Base-by-base conservation (phyloP, 2,797 vertebrate species). In the Myotis findleyi region DNA sequence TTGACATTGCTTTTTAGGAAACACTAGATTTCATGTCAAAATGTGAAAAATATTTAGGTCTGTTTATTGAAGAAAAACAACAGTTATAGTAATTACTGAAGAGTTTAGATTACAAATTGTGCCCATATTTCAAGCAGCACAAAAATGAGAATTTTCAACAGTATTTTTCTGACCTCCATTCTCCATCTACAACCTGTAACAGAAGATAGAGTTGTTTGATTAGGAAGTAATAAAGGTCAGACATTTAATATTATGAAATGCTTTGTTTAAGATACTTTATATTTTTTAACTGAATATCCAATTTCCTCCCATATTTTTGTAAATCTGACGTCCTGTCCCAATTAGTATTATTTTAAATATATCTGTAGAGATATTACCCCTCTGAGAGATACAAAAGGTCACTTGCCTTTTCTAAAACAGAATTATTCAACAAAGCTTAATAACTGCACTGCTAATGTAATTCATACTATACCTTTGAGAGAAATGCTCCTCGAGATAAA, bases 331-430 rank as follows among this genome's bases (percentile, higher is more conserved):
- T 87, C 69, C 38, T 94, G n/a, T 93, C 51, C 85, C 81, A 96
- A 91, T 96, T 94, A 95, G 38, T 47, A 94, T 87, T 89, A 93
- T 97, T 97, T 96, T 91, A 95, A 96, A 98, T 96, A 80, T 81
- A 89, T 77, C 79, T 89, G 62, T 93, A 91, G 77, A 94, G 89
- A 88, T 98, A 96, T 97, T 95, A 97, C 95, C 96, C 96, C 94
- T 93, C 90, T 97, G 97, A 97, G 97, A 98, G 97, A 97, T 96
- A 97, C 92, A 97, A 98, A 98, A 97, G 97, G 97, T 98, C 97
- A 97, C 92, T 97, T 92, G 95, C 92, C 81, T 87, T 59, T 96
- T 96, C 88, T 93, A 93, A 97, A 97, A 93, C 91, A 95, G 97
- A 98, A 96, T 98, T 97, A 95, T 95, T 97, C 96, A 13, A 5